phyloP scores from a whole-genome alignment of 2,888 invertebrate genomes.

The Scaptomyza polygonia region DNA sequence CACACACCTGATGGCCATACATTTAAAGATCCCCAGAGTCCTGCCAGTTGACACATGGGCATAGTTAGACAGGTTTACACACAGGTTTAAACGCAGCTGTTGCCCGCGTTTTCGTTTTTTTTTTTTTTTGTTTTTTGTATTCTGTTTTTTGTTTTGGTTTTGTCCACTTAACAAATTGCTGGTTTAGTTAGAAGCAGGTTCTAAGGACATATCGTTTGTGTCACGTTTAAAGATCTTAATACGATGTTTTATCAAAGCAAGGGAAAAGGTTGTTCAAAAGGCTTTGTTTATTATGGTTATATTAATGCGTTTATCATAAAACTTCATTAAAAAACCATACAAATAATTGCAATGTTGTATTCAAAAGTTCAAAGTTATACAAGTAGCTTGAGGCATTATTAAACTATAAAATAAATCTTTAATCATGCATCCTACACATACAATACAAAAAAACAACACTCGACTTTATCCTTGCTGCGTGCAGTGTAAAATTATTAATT shows the following conservation, averaged over 20 bases:
- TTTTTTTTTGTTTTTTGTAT: not conserved
- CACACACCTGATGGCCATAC: slow-evolving; percentile 67
- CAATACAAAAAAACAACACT: not conserved
- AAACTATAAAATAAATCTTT: too few species aligned
- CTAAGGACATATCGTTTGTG: not conserved
- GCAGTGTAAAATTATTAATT: slow-evolving; percentile 8
- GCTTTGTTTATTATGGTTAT: too few species aligned
- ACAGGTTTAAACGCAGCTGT: too few species aligned
- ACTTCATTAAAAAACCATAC: too few species aligned
- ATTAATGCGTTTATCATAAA: too few species aligned
- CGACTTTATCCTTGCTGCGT: not conserved
- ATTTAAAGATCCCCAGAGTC: slow-evolving; percentile 39
- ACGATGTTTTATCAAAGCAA: not conserved
- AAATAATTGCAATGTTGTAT: too few species aligned
- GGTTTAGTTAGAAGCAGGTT: slow-evolving; percentile 22
- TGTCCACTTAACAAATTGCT: slow-evolving; percentile 60
- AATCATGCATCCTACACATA: too few species aligned
- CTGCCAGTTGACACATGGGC: slow-evolving; percentile 58
- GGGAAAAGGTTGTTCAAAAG: not conserved
- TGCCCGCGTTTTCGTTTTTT: slow-evolving; percentile 1
- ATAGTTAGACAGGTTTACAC: slow-evolving; percentile 18
- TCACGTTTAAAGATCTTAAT: not conserved
- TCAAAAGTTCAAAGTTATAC: too few species aligned
- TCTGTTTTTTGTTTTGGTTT: slow-evolving; percentile 3
- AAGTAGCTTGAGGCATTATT: too few species aligned